phyloP scores from a whole-genome alignment of 1,140 invertebrate species.

The Spodoptera frugiperda region DNA sequence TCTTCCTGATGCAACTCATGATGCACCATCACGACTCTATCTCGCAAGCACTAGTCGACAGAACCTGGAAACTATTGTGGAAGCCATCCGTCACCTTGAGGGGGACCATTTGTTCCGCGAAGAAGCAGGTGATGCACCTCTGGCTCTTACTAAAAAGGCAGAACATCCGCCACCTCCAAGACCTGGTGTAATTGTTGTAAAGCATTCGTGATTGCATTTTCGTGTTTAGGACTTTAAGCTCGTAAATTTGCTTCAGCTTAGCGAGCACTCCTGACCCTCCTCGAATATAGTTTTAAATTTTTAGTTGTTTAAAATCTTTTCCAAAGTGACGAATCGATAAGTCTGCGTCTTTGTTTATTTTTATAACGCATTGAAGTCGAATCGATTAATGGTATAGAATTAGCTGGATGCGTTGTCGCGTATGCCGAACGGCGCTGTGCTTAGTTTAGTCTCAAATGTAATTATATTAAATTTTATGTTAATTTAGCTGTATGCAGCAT shows the following conservation, averaged over 20 bases:
- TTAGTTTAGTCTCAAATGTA: slow-evolving; percentile 83
- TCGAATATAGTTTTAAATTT: slow-evolving; percentile 83
- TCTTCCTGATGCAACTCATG: slow-evolving; percentile 87
- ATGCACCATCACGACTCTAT: slow-evolving; percentile 89
- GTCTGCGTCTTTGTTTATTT: slow-evolving; percentile 82
- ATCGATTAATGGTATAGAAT: slow-evolving; percentile 61
- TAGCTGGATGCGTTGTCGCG: slow-evolving; percentile 70
- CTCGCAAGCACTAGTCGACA: slow-evolving; percentile 94
- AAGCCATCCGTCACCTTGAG: slow-evolving; percentile 98
- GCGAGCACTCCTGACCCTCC: slow-evolving; percentile 74
- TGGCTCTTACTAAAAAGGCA: slow-evolving; percentile 91
- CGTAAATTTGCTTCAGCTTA: slow-evolving; percentile 66
- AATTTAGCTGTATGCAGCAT: slow-evolving; percentile 67
- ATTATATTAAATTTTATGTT: slow-evolving; percentile 70
- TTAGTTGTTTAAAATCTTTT: slow-evolving; percentile 84
- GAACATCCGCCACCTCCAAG: slow-evolving; percentile 89
- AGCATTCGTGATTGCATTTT: slow-evolving; percentile 90
- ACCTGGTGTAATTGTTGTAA: slow-evolving; percentile 95
- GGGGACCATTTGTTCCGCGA: slow-evolving; percentile 96
- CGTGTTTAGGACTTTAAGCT: slow-evolving; percentile 66
- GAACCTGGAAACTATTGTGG: slow-evolving; percentile 98
- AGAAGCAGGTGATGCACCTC: slow-evolving; percentile 90
- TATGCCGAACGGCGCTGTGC: slow-evolving; percentile 77
- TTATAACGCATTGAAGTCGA: slow-evolving; percentile 72
- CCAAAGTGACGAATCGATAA: slow-evolving; percentile 86